These are phyloP conservation scores for Oncopeltus fasciatus DNA, from an alignment of 1,140 invertebrate genomes.

Conservation along the genomic window DNA sequence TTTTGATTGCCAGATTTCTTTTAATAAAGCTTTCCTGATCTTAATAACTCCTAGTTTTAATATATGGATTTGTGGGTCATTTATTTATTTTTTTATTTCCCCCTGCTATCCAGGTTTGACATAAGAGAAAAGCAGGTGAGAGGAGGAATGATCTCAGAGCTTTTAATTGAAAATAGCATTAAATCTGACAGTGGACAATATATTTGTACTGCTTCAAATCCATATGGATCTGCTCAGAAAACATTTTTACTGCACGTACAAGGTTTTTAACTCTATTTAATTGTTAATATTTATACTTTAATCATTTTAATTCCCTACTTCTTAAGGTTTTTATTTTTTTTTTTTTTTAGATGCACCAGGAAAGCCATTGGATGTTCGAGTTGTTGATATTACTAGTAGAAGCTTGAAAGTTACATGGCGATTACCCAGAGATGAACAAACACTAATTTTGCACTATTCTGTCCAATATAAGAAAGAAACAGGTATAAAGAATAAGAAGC, in stretches of 20 bases:
- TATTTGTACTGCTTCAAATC: conserved; percentile 50
- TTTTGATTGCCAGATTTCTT: too few species aligned
- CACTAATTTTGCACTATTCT: conserved; percentile 43
- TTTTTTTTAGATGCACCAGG: conserved; percentile 40
- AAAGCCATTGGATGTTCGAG: conserved; percentile 42
- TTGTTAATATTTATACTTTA: neutral
- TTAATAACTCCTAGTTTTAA: too few species aligned
- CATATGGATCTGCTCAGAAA: conserved; percentile 49
- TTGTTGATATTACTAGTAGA: conserved; percentile 41
- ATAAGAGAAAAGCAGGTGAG: conserved; percentile 36
- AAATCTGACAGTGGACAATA: conserved; percentile 51
- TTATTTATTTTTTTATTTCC: too few species aligned
- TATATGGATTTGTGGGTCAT: too few species aligned
- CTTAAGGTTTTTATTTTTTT: neutral
- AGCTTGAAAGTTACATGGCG: conserved; percentile 43
- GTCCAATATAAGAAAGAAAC: conserved; percentile 41
- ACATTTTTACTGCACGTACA: conserved; percentile 50
- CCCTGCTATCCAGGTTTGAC: conserved; percentile 30
- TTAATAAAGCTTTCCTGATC: too few species aligned
- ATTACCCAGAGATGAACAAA: conserved; percentile 36
- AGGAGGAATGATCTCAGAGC: conserved; percentile 39
- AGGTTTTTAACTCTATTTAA: conserved; percentile 29
- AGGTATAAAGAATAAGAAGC: too few species aligned
- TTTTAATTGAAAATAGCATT: conserved; percentile 42
- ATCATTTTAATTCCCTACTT: neutral